Evolutionary conservation across 1,140 invertebrate genomes (phyloP).

Genomic region (Atopsyche davidsoni): DNA sequence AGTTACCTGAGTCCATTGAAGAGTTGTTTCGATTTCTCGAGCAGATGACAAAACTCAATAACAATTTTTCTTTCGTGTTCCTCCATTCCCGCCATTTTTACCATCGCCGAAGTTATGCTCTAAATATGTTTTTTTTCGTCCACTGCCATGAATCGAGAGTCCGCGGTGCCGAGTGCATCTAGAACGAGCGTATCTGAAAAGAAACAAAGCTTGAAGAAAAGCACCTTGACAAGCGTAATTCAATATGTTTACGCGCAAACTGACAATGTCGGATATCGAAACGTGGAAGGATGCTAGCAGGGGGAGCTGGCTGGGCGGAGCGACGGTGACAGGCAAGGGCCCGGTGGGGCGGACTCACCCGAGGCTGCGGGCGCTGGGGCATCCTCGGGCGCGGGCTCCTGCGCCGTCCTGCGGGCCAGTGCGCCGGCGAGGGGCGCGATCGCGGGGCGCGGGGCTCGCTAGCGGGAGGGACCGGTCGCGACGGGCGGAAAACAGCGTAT

Average conservation of each 20-base stretch:
- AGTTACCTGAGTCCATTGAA: constrained; percentile 89
- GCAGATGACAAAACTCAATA: constrained; percentile 91
- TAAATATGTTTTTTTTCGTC: too few relatives aligned
- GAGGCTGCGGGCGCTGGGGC: not conserved
- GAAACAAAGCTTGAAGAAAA: not conserved
- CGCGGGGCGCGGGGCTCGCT: not conserved
- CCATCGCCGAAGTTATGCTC: constrained; percentile 38
- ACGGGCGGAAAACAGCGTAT: constrained; percentile 4
- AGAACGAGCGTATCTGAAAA: not conserved
- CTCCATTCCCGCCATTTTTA: constrained; percentile 70
- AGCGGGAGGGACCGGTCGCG: too few relatives aligned
- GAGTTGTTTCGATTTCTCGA: constrained; percentile 96
- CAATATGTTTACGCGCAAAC: too few relatives aligned
- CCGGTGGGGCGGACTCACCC: not conserved
- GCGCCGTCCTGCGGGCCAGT: not conserved
- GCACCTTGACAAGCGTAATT: not conserved
- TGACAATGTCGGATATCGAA: too few relatives aligned
- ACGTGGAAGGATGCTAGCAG: too few relatives aligned
- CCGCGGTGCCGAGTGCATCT: not conserved
- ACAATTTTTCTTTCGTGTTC: constrained; percentile 91
- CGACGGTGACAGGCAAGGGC: not conserved
- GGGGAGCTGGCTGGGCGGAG: not conserved
- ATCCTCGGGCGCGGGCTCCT: not conserved
- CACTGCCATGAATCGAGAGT: too few relatives aligned
- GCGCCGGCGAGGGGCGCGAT: not conserved